A percentile compares a stretch with the other conserved stretches of the same genome.
These are phyloP conservation scores for Theretra japonica DNA, from an alignment of 2,888 invertebrate species.

Conservation along the genomic window DNA sequence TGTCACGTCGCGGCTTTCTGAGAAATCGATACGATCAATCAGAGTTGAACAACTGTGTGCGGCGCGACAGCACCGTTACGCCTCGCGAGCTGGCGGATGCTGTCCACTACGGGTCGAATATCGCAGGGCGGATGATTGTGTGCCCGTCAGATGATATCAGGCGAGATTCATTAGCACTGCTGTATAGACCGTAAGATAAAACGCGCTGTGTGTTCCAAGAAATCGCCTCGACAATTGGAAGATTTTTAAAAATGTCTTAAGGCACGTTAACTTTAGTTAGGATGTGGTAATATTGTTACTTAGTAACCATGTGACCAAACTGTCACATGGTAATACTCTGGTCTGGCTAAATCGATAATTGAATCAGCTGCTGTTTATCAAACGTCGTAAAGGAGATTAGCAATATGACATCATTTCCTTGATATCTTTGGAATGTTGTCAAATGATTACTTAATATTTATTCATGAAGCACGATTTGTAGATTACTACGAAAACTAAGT, in stretches of 20 bases:
- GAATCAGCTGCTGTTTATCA: slow-evolving; percentile 17
- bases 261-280: neutral
- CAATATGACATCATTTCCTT: slow-evolving; percentile 3
- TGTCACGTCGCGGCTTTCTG: slow-evolving; percentile 16
- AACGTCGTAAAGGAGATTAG: slow-evolving; percentile 3
- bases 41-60: slow-evolving; percentile 13
- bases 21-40: slow-evolving; percentile 26
- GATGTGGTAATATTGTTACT: neutral
- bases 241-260: neutral
- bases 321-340: neutral
- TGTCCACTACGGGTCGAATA: neutral
- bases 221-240: neutral
- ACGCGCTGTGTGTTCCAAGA: neutral
- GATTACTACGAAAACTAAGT: neutral
- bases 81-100: slow-evolving; percentile 10
- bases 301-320: neutral
- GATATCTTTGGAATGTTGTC: slow-evolving; percentile 17
- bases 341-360: neutral
- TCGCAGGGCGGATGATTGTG: neutral
- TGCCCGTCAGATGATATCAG: neutral
- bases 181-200: neutral
- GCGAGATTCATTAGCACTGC: neutral
- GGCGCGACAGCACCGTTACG: slow-evolving; percentile 21
- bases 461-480: neutral
- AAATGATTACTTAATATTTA: slow-evolving; percentile 9